These are phyloP conservation scores for Holothuria glaberrima DNA, from an alignment of 35 echinoderm and acorn worm genomes.

Conservation along the genomic window DNA sequence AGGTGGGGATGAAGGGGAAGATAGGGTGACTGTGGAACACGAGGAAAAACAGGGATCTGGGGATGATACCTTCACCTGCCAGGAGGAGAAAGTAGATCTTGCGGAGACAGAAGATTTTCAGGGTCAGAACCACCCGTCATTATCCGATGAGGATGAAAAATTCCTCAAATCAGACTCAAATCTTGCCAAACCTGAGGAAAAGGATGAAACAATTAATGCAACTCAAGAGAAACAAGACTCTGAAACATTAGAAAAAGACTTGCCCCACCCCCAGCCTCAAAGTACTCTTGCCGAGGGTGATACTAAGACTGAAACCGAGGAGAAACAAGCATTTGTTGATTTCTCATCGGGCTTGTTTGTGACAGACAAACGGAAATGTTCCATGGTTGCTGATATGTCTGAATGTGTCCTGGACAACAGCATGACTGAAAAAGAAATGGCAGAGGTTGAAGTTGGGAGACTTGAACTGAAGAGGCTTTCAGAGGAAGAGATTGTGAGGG, in stretches of 20 bases:
- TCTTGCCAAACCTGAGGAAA: slow-evolving; percentile 49
- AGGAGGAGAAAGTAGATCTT: not conserved
- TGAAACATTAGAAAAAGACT: slow-evolving; percentile 50
- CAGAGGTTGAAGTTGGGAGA: slow-evolving; percentile 77
- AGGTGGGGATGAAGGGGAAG: not conserved
- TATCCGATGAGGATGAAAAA: slow-evolving; percentile 7
- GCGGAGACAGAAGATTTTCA: not conserved
- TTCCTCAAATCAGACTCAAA: slow-evolving; percentile 44
- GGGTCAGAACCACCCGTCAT: not conserved
- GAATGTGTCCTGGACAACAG: slow-evolving; percentile 81
- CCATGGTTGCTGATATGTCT: slow-evolving; percentile 79
- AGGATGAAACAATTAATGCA: not conserved
- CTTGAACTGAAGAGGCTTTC: slow-evolving; percentile 65
- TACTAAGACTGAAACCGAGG: not conserved
- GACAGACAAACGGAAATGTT: slow-evolving; percentile 67
- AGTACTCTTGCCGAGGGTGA: not conserved
- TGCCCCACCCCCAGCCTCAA: not conserved
- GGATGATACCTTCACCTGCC: not conserved
- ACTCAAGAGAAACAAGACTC: slow-evolving; percentile 54
- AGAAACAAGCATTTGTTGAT: slow-evolving; percentile 76
- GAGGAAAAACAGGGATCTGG: not conserved
- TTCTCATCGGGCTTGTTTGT: slow-evolving; percentile 86
- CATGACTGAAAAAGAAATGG: slow-evolving; percentile 38
- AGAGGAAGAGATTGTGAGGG: slow-evolving; percentile 49
- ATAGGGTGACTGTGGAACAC: not conserved